Evolutionary conservation across 2,113 vertebrate species (phyloP).

Genomic region (Perca fluviatilis): DNA sequence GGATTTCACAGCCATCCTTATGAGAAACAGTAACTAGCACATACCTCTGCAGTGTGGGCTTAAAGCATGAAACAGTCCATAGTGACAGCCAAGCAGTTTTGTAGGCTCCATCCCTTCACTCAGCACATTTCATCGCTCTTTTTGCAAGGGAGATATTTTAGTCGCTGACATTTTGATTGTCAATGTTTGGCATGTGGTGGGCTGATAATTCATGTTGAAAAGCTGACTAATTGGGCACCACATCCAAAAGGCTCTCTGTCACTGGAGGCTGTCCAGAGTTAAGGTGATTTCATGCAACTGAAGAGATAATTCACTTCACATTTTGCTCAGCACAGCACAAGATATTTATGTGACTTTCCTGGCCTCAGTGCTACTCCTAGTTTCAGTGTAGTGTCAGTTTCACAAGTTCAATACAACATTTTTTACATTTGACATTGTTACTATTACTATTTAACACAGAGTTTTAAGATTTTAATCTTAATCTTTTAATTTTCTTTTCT

Average conservation of each 20-base stretch:
- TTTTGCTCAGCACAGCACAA: conserved; percentile 51
- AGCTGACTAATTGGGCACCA: conserved; percentile 72
- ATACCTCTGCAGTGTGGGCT: conserved; percentile 5
- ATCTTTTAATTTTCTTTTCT: neutral
- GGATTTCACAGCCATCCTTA: conserved; percentile 34
- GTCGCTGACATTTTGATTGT: conserved; percentile 74
- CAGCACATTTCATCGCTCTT: conserved; percentile 52
- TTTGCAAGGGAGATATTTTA: conserved; percentile 57
- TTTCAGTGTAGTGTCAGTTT: neutral
- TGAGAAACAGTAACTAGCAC: conserved; percentile 38
- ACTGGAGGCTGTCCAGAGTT: conserved; percentile 68
- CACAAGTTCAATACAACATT: neutral
- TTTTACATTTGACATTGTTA: neutral
- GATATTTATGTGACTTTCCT: conserved; percentile 23
- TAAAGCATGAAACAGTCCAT: conserved; percentile 2
- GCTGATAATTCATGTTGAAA: conserved; percentile 69
- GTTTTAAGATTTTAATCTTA: neutral
- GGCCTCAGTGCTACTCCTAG: neutral
- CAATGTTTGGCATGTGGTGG: conserved; percentile 64
- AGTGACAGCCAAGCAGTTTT: conserved; percentile 23
- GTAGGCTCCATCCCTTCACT: conserved; percentile 40
- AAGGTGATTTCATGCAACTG: conserved; percentile 60
- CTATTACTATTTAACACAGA: neutral
- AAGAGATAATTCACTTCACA: conserved; percentile 66
- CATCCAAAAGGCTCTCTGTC: conserved; percentile 67